Percentiles rank a stretch among this genome's conserved stretches.
Evolutionary conservation across 2,888 invertebrate genomes (phyloP).

Genomic region (Troides aeacus): DNA sequence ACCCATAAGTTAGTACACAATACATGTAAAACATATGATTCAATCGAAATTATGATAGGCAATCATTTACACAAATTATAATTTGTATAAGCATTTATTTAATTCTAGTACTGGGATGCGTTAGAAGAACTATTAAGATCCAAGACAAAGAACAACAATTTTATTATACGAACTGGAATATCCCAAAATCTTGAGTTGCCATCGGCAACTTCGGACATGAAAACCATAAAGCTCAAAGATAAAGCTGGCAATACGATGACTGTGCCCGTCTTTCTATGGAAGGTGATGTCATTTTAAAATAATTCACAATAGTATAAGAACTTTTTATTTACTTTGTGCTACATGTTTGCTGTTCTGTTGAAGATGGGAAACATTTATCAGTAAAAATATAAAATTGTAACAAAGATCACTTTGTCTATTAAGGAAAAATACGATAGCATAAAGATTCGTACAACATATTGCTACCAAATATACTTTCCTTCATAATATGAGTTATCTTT

Average conservation of each 20-base stretch:
- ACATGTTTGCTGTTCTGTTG: too few relatives aligned
- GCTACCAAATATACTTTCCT: too few relatives aligned
- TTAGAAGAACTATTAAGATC: conserved; percentile 45
- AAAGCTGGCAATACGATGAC: background rate
- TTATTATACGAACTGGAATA: conserved; percentile 19
- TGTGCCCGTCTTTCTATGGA: conserved; percentile 25
- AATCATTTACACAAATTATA: background rate
- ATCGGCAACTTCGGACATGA: background rate
- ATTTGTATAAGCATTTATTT: background rate
- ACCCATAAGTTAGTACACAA: too few relatives aligned
- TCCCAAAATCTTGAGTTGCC: background rate
- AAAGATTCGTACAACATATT: too few relatives aligned
- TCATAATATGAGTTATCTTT: too few relatives aligned
- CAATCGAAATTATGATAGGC: background rate
- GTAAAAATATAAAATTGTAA: too few relatives aligned
- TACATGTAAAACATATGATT: too few relatives aligned
- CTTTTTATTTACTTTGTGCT: too few relatives aligned
- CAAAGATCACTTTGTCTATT: too few relatives aligned
- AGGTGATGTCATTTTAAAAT: conserved; percentile 12
- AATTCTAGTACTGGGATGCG: conserved; percentile 52
- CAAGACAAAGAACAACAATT: background rate
- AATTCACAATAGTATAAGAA: background rate
- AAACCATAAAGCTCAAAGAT: conserved; percentile 8
- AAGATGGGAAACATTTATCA: too few relatives aligned
- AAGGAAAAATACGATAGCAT: too few relatives aligned